Percentiles rank a stretch among this genome's conserved stretches.
Conservation (phyloP, 2,888 invertebrate genomes). For the Drosophila merina region DNA sequence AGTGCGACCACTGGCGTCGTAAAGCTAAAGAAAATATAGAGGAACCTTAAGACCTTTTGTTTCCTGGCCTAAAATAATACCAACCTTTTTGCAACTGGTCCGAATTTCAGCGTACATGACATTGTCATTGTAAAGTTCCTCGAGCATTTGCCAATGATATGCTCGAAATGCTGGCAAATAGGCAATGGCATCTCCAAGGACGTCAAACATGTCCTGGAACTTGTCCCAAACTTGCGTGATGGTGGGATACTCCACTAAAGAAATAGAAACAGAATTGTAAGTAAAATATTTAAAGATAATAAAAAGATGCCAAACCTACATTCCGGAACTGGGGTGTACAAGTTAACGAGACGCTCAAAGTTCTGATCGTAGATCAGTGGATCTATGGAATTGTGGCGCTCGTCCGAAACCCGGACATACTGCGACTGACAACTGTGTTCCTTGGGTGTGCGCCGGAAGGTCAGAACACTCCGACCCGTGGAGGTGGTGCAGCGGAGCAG, state of each 20-base stretch:
- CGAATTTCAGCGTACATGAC: slow-evolving; percentile 87
- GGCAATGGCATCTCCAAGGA: slow-evolving; percentile 84
- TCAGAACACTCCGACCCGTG: slow-evolving; percentile 55
- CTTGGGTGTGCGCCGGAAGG: slow-evolving; percentile 63
- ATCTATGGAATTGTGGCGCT: slow-evolving; percentile 83
- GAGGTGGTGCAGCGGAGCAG: slow-evolving; percentile 75
- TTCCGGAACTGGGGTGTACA: slow-evolving; percentile 85
- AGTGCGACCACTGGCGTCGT: slow-evolving; percentile 85
- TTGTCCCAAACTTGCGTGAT: slow-evolving; percentile 84
- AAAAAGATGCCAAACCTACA: slow-evolving; percentile 55
- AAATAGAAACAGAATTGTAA: too few species aligned
- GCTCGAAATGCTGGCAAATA: slow-evolving; percentile 86
- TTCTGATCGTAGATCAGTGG: slow-evolving; percentile 85
- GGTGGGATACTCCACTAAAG: slow-evolving; percentile 79
- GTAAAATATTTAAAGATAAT: neutral
- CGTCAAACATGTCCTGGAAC: slow-evolving; percentile 85
- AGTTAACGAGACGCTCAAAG: slow-evolving; percentile 86
- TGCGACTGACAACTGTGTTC: slow-evolving; percentile 68
- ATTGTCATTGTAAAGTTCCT: slow-evolving; percentile 87
- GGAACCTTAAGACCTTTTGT: neutral
- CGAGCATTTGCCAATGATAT: slow-evolving; percentile 85
- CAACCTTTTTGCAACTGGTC: slow-evolving; percentile 68
- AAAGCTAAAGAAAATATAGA: slow-evolving; percentile 80
- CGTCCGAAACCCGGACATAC: slow-evolving; percentile 73
- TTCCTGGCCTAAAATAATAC: neutral